A percentile compares a stretch with the other conserved stretches of the same genome.
Conservation (phyloP, 2,797 vertebrate genomes). For the Poecilia gillii region DNA sequence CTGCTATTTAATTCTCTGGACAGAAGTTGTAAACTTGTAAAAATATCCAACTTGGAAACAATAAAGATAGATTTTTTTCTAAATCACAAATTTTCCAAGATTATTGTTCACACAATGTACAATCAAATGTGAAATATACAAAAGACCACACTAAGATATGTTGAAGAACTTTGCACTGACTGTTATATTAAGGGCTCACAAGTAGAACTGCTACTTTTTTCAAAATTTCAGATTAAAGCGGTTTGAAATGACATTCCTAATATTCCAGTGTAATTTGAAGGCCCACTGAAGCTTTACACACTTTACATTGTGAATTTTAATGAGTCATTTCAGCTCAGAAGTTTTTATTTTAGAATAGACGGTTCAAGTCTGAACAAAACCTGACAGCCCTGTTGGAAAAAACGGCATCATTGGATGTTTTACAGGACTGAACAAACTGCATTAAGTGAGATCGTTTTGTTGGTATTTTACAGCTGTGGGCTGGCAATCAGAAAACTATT, state of each 20-base stretch:
- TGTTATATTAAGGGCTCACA: background rate
- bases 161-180: background rate
- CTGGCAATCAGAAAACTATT: constrained; percentile 7
- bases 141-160: no score
- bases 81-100: background rate
- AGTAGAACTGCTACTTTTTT: background rate
- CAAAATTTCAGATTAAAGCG: background rate
- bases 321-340: background rate
- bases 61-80: background rate
- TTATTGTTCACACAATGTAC: background rate
- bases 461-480: constrained; percentile 24
- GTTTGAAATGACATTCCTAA: background rate
- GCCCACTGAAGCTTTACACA: background rate
- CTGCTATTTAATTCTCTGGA: background rate
- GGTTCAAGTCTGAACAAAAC: background rate
- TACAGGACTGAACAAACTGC: constrained; percentile 6
- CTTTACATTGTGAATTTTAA: constrained; percentile 1
- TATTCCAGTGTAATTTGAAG: background rate
- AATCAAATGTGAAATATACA: no score
- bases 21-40: background rate
- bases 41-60: background rate
- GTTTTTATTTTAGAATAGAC: background rate
- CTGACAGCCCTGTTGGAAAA: background rate
- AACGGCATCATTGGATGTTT: constrained; percentile 28
- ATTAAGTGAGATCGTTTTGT: constrained; percentile 20